Base-by-base conservation (phyloP, 2,888 invertebrate genomes). In the Achlya flavicornis region DNA sequence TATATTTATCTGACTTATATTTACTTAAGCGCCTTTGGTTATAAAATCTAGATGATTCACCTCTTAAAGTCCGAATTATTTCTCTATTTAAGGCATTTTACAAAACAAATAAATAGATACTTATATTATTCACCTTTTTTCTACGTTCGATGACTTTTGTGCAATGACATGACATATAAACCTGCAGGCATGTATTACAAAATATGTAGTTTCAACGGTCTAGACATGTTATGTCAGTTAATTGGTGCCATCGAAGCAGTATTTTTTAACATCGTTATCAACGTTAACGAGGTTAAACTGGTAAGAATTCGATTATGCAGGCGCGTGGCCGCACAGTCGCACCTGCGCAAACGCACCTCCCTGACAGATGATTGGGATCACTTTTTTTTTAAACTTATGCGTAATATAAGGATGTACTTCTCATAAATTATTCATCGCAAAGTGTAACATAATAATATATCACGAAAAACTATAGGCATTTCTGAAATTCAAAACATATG, bases 311-410 rank as follows among this genome's bases (percentile, higher is more conserved):
- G 71, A 66, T 73, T 73, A 67, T 57, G 10, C 53, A 46, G 46
- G n/a, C 53, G 19, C 16, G 8, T 19, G 19, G 3, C 53, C 26
- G 26, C 26, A 26, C 26, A 26, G 26, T 26, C 26, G 26, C 26
- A 26, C 26, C 26, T 26, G 26, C 78, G 66, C 64, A 66, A 63
- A 67, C 66, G 72, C 78, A 79, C 76, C 79, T 78, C 78, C 68
- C 73, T 73, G 78, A 73, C 84, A 83, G 81, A 81, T 84, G 82
- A 78, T 77, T 63, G 64, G 61, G 61, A 66, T 63, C 65, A 73
- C 73, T 71, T 66, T 70, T 58, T n/a, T n/a, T n/a, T 33, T 33
- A 58, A 58, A 33, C 7, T 38, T 38, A 12, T 59, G 14, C 48
- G 10, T 19, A 53, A 10, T 53, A 5, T 10, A 48, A 16, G 8